Conservation (phyloP, 2,113 vertebrate species). For the Pogonocichla stellata region DNA sequence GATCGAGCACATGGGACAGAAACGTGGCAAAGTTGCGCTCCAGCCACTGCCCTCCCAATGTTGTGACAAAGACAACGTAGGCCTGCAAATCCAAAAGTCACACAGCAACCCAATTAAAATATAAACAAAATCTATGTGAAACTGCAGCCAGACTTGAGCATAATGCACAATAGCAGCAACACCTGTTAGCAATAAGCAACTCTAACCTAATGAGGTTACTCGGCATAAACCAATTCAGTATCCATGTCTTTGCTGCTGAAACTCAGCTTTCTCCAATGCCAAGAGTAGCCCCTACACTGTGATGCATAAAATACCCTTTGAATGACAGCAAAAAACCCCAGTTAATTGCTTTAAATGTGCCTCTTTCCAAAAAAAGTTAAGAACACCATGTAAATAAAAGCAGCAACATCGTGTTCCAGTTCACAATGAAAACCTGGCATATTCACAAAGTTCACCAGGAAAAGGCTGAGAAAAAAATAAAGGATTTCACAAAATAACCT, state of each 20-base stretch:
- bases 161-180: not conserved
- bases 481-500: not conserved
- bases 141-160: not conserved
- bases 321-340: not conserved
- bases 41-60: constrained; percentile 94
- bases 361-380: not conserved
- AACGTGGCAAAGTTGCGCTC: constrained; percentile 96
- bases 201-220: not conserved
- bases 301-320: not conserved
- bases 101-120: not conserved
- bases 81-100: constrained; percentile 78
- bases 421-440: not conserved
- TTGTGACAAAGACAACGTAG: constrained; percentile 96
- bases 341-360: not conserved
- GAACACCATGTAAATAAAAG: not conserved
- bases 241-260: not conserved
- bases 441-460: not conserved
- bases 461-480: not conserved
- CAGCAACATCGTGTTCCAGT: not conserved
- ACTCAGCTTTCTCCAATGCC: not conserved
- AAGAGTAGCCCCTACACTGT: not conserved
- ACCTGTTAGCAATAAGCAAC: not conserved
- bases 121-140: not conserved
- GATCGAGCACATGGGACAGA: constrained; percentile 91
- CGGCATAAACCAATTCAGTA: not conserved